These are phyloP conservation scores for Melanchra persicariae DNA, from an alignment of 2,888 invertebrate species.

Conservation along the genomic window DNA sequence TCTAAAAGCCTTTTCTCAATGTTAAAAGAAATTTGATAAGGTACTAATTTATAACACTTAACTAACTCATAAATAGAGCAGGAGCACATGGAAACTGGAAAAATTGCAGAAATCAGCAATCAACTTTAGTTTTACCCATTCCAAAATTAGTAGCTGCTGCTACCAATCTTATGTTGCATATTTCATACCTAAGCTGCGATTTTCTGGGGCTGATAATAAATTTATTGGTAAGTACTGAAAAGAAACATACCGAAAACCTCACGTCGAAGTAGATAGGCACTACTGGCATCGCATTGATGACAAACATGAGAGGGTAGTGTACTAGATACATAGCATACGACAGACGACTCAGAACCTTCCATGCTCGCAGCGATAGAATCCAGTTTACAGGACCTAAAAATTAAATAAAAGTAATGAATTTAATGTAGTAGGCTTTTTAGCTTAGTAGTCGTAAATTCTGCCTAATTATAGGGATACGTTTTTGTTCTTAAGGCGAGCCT, in stretches of 20 bases:
- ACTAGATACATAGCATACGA: constrained; percentile 90
- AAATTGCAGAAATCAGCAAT: not conserved
- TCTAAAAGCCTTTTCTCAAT: not conserved
- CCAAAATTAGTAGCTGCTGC: no score
- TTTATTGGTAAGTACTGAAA: no score
- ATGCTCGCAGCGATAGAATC: constrained; percentile 86
- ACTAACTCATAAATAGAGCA: no score
- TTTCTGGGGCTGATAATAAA: no score
- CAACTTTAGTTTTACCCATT: no score
- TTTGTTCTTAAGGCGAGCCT: no score
- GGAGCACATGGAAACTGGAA: no score
- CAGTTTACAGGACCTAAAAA: constrained; percentile 85
- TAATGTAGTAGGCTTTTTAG: not conserved
- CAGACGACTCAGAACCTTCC: constrained; percentile 87
- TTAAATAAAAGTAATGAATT: not conserved
- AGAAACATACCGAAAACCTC: constrained; percentile 66
- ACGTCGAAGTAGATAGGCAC: constrained; percentile 71
- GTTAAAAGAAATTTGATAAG: not conserved
- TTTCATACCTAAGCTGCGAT: no score
- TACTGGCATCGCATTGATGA: constrained; percentile 67
- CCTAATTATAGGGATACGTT: no score
- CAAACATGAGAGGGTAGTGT: constrained; percentile 82
- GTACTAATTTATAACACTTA: not conserved
- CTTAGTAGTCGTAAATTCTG: not conserved
- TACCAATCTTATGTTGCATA: no score